These are phyloP conservation scores for Pogonocichla stellata DNA, from an alignment of 2,113 vertebrate genomes.

Conservation along the genomic window DNA sequence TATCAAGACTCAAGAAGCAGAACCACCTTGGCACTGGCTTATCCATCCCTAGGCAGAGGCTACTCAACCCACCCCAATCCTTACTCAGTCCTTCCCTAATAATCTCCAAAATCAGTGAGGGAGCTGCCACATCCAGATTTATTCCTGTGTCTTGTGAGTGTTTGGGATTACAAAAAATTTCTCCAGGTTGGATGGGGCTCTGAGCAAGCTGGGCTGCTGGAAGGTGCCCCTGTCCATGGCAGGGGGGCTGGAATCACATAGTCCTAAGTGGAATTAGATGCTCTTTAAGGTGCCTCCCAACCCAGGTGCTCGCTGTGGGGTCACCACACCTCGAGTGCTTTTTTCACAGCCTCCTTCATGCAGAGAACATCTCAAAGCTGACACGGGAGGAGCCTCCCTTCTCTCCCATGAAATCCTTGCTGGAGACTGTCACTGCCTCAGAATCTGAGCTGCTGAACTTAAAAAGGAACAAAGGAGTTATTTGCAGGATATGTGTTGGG, in stretches of 20 bases:
- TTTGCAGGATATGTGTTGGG: constrained; percentile 11
- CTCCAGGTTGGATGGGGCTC: not conserved
- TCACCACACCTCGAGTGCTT: accelerated
- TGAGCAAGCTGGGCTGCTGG: not conserved
- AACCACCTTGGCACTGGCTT: not conserved
- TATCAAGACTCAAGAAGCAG: not conserved
- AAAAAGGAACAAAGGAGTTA: not conserved
- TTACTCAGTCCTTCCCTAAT: not conserved
- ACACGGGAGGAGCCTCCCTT: not conserved
- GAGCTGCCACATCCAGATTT: not conserved
- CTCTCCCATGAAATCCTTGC: not conserved
- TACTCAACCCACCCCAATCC: not conserved
- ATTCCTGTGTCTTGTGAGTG: not conserved
- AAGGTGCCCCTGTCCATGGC: not conserved
- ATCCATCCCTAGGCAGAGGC: not conserved
- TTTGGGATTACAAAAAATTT: not conserved
- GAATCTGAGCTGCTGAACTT: not conserved
- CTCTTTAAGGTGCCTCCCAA: not conserved
- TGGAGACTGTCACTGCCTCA: not conserved
- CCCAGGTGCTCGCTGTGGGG: not conserved
- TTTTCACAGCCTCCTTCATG: not conserved
- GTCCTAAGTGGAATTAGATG: not conserved
- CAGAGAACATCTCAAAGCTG: not conserved
- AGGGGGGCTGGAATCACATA: not conserved
- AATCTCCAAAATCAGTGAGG: not conserved